A percentile compares a stretch with the other conserved stretches of the same genome.
Evolutionary conservation across 1,140 invertebrate genomes (phyloP).

Genomic region (Teleopsis dalmanni): DNA sequence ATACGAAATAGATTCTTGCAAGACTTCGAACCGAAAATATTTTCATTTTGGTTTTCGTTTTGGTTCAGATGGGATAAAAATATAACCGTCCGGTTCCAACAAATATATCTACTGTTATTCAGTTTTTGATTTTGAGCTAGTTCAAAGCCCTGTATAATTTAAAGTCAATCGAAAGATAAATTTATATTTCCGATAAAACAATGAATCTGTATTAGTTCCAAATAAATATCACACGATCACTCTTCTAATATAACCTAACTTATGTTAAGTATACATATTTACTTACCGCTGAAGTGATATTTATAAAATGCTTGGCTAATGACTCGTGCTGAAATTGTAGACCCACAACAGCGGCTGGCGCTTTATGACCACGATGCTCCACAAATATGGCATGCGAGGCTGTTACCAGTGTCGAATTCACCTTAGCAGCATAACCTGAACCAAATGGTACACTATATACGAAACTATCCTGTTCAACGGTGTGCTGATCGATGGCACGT

Average conservation of each 20-base stretch:
- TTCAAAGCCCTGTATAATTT: no score
- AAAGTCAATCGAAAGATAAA: neutral
- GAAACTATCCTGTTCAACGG: slow-evolving; percentile 78
- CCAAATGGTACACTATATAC: slow-evolving; percentile 87
- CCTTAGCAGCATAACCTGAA: slow-evolving; percentile 57
- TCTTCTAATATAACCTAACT: no score
- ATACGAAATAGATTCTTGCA: no score
- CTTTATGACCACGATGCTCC: slow-evolving; percentile 70
- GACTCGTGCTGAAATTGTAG: slow-evolving; percentile 75
- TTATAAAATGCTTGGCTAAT: slow-evolving; percentile 72
- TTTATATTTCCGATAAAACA: neutral
- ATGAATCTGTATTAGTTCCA: neutral
- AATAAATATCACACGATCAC: no score
- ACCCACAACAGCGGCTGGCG: slow-evolving; percentile 84
- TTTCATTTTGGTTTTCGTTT: no score
- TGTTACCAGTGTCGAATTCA: slow-evolving; percentile 62
- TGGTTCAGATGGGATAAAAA: no score
- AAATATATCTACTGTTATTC: no score
- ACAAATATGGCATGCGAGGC: slow-evolving; percentile 87
- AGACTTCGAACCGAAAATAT: no score
- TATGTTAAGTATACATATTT: neutral
- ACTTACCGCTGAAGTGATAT: slow-evolving; percentile 74
- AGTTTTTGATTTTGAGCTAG: no score
- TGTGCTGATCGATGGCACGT: slow-evolving; percentile 83
- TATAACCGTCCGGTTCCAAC: no score